Conservation (phyloP, 2,113 vertebrate genomes). For the Bujurquina vittata region DNA sequence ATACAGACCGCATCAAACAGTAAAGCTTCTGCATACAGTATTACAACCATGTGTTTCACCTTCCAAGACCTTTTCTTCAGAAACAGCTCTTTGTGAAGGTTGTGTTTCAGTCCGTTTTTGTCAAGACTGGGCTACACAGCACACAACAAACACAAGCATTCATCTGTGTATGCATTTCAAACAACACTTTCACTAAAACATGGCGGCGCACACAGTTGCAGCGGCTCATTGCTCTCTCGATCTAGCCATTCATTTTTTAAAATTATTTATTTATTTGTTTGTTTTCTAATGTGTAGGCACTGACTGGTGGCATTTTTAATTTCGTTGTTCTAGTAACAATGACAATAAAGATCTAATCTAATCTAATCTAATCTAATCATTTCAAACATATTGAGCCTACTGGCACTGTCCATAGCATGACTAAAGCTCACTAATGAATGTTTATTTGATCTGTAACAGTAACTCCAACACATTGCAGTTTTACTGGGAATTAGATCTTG, state of each 20-base stretch:
- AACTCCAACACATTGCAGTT: background rate
- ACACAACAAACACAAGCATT: background rate
- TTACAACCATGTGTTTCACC: background rate
- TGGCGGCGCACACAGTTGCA: too few relatives aligned
- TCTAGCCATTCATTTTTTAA: too few relatives aligned
- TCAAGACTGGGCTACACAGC: background rate
- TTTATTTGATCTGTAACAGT: conserved; percentile 8
- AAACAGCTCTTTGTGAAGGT: background rate
- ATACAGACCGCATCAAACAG: background rate
- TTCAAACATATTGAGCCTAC: background rate
- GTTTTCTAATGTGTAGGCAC: too few relatives aligned
- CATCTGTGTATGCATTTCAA: background rate
- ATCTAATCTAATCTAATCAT: too few relatives aligned
- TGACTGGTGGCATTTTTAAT: too few relatives aligned
- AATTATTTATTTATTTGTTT: too few relatives aligned
- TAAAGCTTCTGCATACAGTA: conserved; percentile 1
- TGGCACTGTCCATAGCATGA: background rate
- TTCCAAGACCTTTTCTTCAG: background rate
- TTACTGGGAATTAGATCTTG: background rate
- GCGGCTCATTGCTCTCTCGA: too few relatives aligned
- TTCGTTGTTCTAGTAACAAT: too few relatives aligned
- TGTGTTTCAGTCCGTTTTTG: background rate
- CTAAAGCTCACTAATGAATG: conserved; percentile 1
- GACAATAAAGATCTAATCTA: too few relatives aligned
- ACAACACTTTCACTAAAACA: too few relatives aligned